phyloP scores from a whole-genome alignment of 1,140 invertebrate species.

The Proales similis region DNA sequence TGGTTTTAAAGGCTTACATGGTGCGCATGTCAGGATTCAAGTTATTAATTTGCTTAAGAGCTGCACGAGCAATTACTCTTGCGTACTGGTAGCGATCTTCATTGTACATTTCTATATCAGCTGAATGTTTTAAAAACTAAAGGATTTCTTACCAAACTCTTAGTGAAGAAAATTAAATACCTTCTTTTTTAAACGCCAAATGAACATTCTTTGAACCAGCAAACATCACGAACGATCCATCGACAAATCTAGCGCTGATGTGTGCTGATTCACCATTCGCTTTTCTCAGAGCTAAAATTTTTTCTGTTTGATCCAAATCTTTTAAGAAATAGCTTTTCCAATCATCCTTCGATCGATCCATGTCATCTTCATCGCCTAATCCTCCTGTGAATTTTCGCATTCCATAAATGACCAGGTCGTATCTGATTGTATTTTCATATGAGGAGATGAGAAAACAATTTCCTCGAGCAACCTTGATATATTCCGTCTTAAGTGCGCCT shows the following conservation, averaged over 20 bases:
- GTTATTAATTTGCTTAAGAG: conserved; percentile 45
- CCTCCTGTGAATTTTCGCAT: conserved; percentile 57
- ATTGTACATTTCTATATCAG: conserved; percentile 51
- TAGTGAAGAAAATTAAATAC: conserved; percentile 38
- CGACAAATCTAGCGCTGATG: conserved; percentile 50
- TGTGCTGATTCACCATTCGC: conserved; percentile 57
- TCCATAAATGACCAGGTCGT: conserved; percentile 52
- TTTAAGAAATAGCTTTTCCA: conserved; percentile 51
- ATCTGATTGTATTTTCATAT: conserved; percentile 40
- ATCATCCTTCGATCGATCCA: conserved; percentile 42
- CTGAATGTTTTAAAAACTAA: conserved; percentile 39
- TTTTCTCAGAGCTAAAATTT: conserved; percentile 52
- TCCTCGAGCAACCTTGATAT: conserved; percentile 50
- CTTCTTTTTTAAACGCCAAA: conserved; percentile 50
- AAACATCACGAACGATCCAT: conserved; percentile 47
- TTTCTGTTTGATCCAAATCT: conserved; percentile 45
- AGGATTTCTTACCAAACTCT: neutral
- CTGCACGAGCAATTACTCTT: conserved; percentile 46
- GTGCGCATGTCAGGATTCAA: conserved; percentile 39
- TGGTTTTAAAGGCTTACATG: conserved; percentile 40
- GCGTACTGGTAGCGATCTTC: conserved; percentile 51
- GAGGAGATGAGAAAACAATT: conserved; percentile 50
- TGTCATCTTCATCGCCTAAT: conserved; percentile 56
- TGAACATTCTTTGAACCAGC: conserved; percentile 57
- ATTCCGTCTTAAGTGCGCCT: neutral